Evolutionary conservation across 2,888 invertebrate genomes (phyloP).

Genomic region (Augiades crinisus): DNA sequence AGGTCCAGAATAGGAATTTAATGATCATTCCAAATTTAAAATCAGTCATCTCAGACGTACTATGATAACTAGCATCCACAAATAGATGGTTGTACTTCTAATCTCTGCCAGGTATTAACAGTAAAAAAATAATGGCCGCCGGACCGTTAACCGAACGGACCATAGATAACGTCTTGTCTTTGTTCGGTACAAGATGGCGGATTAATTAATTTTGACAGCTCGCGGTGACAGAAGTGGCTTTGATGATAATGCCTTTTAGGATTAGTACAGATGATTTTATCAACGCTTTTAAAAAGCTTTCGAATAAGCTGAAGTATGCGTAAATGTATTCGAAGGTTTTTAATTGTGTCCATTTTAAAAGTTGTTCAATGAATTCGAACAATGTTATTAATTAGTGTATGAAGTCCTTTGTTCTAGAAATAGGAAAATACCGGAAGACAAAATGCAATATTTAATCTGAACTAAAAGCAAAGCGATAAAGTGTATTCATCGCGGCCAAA

Average conservation of each 20-base stretch:
- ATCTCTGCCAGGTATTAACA: conserved; percentile 40
- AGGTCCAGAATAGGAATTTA: no score
- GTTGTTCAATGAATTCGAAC: not conserved
- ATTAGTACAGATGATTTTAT: conserved; percentile 25
- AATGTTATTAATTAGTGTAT: no score
- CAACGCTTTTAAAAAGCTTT: conserved; percentile 15
- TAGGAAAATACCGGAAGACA: no score
- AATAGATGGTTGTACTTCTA: not conserved
- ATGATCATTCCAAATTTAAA: no score
- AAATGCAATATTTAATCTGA: no score
- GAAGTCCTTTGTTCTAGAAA: no score
- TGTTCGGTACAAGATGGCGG: conserved; percentile 24
- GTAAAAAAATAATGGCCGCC: conserved; percentile 55
- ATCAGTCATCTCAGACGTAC: not conserved
- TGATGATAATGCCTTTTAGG: conserved; percentile 25
- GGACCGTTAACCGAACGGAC: conserved; percentile 53
- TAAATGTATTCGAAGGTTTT: not conserved
- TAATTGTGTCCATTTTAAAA: not conserved
- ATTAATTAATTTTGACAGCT: conserved; percentile 26
- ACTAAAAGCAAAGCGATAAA: no score
- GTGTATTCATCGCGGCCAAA: no score
- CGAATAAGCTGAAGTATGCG: not conserved
- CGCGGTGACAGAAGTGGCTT: conserved; percentile 24
- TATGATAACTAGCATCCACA: not conserved
- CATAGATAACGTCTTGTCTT: conserved; percentile 34